These are phyloP conservation scores for Sterna hirundo DNA, from an alignment of 2,113 vertebrate species.

Conservation along the genomic window DNA sequence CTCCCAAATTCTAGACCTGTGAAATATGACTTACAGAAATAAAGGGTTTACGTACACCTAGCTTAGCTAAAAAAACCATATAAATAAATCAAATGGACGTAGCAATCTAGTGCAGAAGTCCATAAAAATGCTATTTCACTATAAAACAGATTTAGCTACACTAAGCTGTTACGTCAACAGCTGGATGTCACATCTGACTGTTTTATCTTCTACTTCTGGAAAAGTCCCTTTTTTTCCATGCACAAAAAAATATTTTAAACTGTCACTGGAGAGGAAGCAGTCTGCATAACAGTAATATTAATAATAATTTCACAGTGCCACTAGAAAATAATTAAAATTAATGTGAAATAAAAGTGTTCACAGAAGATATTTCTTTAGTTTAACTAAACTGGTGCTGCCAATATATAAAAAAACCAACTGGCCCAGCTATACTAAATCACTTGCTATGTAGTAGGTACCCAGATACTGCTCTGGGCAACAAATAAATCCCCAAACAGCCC, in stretches of 20 bases:
- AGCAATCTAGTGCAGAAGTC: background rate
- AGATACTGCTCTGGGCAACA: background rate
- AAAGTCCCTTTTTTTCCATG: background rate
- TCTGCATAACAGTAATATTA: background rate
- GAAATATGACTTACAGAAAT: background rate
- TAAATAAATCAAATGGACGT: background rate
- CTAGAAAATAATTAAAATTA: background rate
- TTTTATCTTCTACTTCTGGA: background rate
- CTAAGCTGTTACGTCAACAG: background rate
- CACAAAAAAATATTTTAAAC: background rate
- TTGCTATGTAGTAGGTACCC: background rate
- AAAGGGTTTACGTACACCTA: background rate
- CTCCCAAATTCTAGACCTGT: background rate
- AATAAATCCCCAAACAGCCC: background rate
- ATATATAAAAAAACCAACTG: background rate
- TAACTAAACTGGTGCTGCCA: background rate
- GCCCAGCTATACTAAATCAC: background rate
- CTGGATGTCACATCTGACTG: background rate
- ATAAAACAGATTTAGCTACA: background rate
- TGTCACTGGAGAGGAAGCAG: background rate
- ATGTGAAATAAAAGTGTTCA: background rate
- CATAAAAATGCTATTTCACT: background rate
- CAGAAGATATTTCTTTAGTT: background rate
- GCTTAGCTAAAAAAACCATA: background rate
- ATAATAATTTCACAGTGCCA: background rate